Conservation (phyloP, 30 jellyfish, hydroid and myxozoan genomes). For the Aurelia aurita complex sp. Pacific region DNA sequence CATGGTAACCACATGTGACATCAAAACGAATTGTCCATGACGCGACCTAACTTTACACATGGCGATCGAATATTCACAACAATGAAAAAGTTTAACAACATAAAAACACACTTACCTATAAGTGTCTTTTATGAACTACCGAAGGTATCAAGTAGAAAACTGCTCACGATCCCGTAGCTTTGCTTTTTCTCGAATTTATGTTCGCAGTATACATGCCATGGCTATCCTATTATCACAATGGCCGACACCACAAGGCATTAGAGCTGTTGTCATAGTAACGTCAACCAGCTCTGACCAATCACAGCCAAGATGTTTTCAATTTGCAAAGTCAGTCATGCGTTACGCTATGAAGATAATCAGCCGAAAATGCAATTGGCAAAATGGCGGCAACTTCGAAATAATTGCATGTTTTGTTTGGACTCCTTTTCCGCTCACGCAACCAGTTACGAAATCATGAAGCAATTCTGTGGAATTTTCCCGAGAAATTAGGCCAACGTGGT, state of each 20-base stretch:
- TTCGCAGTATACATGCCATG: constrained; percentile 68
- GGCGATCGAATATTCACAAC: constrained; percentile 43
- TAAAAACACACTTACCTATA: constrained; percentile 22
- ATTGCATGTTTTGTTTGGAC: background rate
- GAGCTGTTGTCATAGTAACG: constrained; percentile 78
- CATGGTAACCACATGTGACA: constrained; percentile 85
- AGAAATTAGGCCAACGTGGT: too few relatives aligned
- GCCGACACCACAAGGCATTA: constrained; percentile 86
- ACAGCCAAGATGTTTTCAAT: constrained; percentile 28
- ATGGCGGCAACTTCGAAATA: constrained; percentile 81
- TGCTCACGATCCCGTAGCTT: constrained; percentile 12
- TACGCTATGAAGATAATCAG: constrained; percentile 40
- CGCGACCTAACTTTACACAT: constrained; percentile 55
- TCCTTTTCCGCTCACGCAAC: constrained; percentile 1
- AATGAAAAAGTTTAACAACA: background rate
- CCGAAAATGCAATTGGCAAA: constrained; percentile 33
- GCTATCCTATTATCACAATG: constrained; percentile 80
- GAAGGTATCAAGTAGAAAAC: background rate
- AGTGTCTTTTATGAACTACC: background rate
- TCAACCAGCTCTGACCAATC: constrained; percentile 74
- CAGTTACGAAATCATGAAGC: too few relatives aligned
- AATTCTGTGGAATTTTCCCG: too few relatives aligned
- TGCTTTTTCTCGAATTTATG: constrained; percentile 29
- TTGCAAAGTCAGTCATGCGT: constrained; percentile 61
- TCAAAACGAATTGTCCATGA: constrained; percentile 60